Evolutionary conservation across 2,888 invertebrate genomes (phyloP).

Genomic region (Emmelina monodactyla): DNA sequence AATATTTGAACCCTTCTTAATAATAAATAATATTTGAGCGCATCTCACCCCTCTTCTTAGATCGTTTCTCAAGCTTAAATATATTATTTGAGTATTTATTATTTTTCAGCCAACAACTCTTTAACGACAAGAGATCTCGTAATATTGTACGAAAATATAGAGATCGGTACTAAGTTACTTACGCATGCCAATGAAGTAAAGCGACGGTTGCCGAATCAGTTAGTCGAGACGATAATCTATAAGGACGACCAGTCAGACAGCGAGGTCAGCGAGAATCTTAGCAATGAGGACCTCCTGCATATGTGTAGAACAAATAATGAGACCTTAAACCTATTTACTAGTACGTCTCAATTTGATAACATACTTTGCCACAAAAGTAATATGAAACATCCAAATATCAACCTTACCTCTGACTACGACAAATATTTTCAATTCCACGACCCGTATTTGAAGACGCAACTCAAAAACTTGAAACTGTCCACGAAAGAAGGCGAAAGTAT

Average conservation of each 20-base stretch:
- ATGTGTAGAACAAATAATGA: slow-evolving; percentile 37
- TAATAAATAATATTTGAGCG: not conserved
- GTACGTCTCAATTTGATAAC: slow-evolving; percentile 28
- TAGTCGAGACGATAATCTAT: slow-evolving; percentile 43
- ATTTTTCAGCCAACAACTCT: slow-evolving; percentile 25
- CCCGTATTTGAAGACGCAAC: slow-evolving; percentile 32
- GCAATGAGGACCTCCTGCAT: slow-evolving; percentile 32
- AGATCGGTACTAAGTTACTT: slow-evolving; percentile 34
- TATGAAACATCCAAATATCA: slow-evolving; percentile 29
- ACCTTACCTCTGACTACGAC: slow-evolving; percentile 26
- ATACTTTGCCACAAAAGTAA: slow-evolving; percentile 41
- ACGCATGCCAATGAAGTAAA: slow-evolving; percentile 23
- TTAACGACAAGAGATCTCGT: slow-evolving; percentile 40
- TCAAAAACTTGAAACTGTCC: slow-evolving; percentile 25
- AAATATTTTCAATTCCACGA: slow-evolving; percentile 34
- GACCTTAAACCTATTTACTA: slow-evolving; percentile 33
- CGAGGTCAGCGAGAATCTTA: slow-evolving; percentile 35
- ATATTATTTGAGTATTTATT: too few relatives aligned
- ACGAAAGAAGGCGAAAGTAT: slow-evolving; percentile 23
- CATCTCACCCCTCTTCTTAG: not conserved
- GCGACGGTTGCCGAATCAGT: slow-evolving; percentile 32
- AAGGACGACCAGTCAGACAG: slow-evolving; percentile 40
- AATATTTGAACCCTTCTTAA: too few relatives aligned
- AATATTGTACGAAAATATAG: slow-evolving; percentile 48
- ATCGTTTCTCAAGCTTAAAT: not conserved